Percentiles rank a stretch among this genome's conserved stretches.
Conservation (phyloP, 2,888 invertebrate genomes). For the Erebia palarica region DNA sequence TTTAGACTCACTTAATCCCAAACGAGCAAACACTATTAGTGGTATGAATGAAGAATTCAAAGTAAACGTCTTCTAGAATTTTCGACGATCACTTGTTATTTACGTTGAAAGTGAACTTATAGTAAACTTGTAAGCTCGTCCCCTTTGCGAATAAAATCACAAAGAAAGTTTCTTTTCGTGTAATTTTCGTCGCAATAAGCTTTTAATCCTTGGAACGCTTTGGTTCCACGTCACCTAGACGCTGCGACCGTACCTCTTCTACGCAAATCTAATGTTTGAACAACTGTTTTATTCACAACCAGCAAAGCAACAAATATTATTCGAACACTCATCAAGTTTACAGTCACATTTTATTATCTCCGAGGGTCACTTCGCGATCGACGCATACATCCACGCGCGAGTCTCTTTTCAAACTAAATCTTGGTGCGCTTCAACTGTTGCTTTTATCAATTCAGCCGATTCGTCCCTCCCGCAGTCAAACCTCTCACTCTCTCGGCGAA, state of each 20-base stretch:
- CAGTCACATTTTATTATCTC: constrained; percentile 74
- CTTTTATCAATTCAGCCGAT: constrained; percentile 76
- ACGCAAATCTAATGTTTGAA: constrained; percentile 48
- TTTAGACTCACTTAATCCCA: constrained; percentile 62
- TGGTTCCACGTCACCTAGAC: constrained; percentile 71
- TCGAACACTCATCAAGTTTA: constrained; percentile 66
- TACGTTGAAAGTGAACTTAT: constrained; percentile 48
- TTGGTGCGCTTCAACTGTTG: constrained; percentile 74
- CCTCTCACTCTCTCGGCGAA: constrained; percentile 62
- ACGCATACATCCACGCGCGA: constrained; percentile 56
- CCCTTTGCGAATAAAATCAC: constrained; percentile 57
- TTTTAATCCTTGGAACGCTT: constrained; percentile 68
- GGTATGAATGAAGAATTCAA: constrained; percentile 56
- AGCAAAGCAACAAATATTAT: constrained; percentile 54
- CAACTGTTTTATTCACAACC: constrained; percentile 49
- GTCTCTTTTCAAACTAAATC: constrained; percentile 75
- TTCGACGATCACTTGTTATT: constrained; percentile 68
- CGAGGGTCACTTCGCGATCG: constrained; percentile 53
- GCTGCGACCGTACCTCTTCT: constrained; percentile 54
- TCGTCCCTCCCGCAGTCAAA: constrained; percentile 60
- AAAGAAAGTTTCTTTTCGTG: constrained; percentile 68
- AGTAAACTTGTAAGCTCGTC: constrained; percentile 60
- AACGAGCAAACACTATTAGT: constrained; percentile 59
- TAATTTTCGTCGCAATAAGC: constrained; percentile 73
- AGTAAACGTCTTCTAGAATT: constrained; percentile 68